Conservation (phyloP, 1,140 invertebrate species). For the Bombus huntii region DNA sequence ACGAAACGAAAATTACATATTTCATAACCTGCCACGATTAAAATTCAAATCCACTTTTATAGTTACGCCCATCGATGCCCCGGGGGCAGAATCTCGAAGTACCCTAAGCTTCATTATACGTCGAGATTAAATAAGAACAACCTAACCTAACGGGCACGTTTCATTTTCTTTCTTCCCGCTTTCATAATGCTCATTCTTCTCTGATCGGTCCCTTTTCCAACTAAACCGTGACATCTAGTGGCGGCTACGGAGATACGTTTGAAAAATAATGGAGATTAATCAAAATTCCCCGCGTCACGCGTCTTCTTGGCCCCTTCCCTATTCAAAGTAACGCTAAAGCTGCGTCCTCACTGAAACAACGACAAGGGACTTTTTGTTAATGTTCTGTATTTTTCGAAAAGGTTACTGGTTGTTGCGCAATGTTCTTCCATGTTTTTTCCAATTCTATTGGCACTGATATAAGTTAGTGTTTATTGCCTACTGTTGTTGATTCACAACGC, state of each 20-base stretch:
- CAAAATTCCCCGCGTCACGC: background rate
- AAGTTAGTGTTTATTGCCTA: too few relatives aligned
- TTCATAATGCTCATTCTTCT: background rate
- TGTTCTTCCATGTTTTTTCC: too few relatives aligned
- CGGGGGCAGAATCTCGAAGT: background rate
- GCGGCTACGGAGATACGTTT: background rate
- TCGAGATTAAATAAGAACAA: background rate
- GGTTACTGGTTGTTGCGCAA: too few relatives aligned
- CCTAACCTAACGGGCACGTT: background rate
- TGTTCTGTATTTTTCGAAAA: too few relatives aligned
- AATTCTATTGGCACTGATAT: too few relatives aligned
- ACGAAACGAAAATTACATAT: slow-evolving; percentile 13
- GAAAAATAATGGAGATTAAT: slow-evolving; percentile 6
- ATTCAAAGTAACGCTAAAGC: too few relatives aligned
- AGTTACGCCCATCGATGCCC: background rate
- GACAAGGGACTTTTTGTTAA: too few relatives aligned
- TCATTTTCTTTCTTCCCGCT: background rate
- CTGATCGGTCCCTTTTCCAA: background rate
- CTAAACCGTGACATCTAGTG: background rate
- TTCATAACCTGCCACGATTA: slow-evolving; percentile 2
- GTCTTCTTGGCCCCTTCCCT: background rate
- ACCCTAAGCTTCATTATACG: background rate
- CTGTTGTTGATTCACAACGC: too few relatives aligned
- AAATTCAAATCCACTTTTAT: background rate
- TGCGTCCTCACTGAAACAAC: background rate